phyloP scores from a whole-genome alignment of 2,113 vertebrate species.

The Plecturocebus donacophilus region DNA sequence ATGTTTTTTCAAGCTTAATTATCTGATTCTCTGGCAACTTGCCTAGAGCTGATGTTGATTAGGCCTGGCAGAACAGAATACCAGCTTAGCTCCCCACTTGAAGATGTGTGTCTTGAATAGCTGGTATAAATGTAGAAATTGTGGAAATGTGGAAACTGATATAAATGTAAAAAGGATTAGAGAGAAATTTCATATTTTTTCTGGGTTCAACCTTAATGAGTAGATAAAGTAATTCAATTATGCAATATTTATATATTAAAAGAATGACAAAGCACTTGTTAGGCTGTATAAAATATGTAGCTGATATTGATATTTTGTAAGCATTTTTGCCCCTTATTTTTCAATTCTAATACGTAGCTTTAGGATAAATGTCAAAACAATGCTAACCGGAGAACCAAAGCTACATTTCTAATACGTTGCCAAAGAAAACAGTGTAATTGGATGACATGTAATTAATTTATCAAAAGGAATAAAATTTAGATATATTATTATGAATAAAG shows the following conservation, averaged over 20 bases:
- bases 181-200: background rate
- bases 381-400: slow-evolving; percentile 31
- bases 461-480: slow-evolving; percentile 10
- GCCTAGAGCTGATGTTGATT: background rate
- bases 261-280: background rate
- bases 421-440: slow-evolving; percentile 67
- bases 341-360: slow-evolving; percentile 49
- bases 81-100: background rate
- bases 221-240: background rate
- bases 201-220: background rate
- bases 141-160: background rate
- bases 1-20: slow-evolving; percentile 3
- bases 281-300: background rate
- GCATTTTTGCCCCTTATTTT: background rate
- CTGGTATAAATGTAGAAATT: background rate
- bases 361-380: slow-evolving; percentile 29
- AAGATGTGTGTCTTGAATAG: background rate
- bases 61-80: background rate
- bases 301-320: background rate
- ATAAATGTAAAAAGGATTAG: background rate
- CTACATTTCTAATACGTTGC: slow-evolving; percentile 48
- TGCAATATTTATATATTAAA: background rate
- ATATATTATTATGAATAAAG: slow-evolving; percentile 2
- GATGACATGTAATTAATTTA: slow-evolving; percentile 27
- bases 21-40: background rate